Base-by-base conservation (phyloP, 37 sponge, comb jelly and placozoan genomes). In the Cliona cf. orientalis region DNA sequence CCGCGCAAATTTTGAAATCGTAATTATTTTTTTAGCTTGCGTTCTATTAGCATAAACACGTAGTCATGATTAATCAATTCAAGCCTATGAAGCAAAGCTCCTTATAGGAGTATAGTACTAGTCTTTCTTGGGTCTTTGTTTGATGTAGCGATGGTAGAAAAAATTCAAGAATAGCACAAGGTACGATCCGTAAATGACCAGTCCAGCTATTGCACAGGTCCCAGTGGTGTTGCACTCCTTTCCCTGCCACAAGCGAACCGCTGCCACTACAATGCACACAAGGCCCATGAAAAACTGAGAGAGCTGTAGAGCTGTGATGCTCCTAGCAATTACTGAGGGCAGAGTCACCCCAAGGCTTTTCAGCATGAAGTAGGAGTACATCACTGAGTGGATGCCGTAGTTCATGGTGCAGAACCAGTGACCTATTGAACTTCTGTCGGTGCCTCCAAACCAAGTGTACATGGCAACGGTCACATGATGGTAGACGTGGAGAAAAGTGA, bases 401-500 rank as follows among this genome's bases (percentile, higher is more conserved):
- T 91, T 91, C 64, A 91, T 42, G 41, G 68, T 34, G 39, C 58
- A 67, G 58, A 76, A 91, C 83, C 82, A 86, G 38, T 71, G 53
- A 1, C 79, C 83, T 1, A 69, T 44, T 2, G 78, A 57, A 36
- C 25, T 60, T 5, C 37, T 46, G 11, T 33, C 31, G 19, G 38
- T 9, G 58, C 61, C 7, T n/a, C 69, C 41, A 66, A 77, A 91
- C 70, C 69, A 80, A 29, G 69, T 53, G 60, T 40, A 81, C 1
- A 74, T 5, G 9, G 81, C 56, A 1, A 82, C 83, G 5, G 87
- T 82, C 45, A 91, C 42, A 53, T 91, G 91, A 60, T 91, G 91
- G 66, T 91, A 91, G 83, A 83, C 86, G 79, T 91, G 91, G 25
- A 91, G 83, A 38, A 91, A 91, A 31, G 35, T 66, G 40, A 91